Conservation (phyloP, 2,113 vertebrate species). For the Anhinga rufa region DNA sequence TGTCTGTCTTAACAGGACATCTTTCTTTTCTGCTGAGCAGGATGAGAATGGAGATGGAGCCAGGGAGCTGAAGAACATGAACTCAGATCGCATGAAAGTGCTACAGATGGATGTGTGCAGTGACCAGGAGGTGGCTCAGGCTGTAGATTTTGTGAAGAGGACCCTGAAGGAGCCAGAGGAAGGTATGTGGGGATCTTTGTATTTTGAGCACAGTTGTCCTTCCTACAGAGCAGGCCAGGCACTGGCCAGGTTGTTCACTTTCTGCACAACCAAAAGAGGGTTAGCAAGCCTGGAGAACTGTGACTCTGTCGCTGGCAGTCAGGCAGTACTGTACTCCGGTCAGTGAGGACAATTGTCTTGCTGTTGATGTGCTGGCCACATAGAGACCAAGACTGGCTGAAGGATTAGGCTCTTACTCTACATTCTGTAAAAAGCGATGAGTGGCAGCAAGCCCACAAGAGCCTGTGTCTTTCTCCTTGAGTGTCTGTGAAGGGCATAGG, state of each 20-base stretch:
- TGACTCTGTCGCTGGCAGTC: neutral
- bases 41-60: constrained; percentile 76
- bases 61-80: constrained; percentile 70
- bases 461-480: neutral
- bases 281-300: neutral
- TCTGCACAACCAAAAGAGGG: neutral
- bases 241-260: neutral
- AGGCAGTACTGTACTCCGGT: neutral
- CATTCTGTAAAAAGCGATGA: neutral
- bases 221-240: neutral
- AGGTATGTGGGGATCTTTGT: constrained; percentile 59
- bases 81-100: constrained; percentile 80
- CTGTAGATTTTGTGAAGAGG: constrained; percentile 70
- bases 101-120: constrained; percentile 86
- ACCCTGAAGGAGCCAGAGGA: constrained; percentile 70
- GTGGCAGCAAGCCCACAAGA: neutral
- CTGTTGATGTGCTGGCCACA: neutral
- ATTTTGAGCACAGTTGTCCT: neutral
- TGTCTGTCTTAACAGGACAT: neutral
- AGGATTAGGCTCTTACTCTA: neutral
- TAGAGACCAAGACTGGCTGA: neutral
- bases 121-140: constrained; percentile 78
- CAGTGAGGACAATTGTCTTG: neutral
- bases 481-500: neutral
- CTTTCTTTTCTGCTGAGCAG: constrained; percentile 54